Percentiles rank a stretch among this genome's conserved stretches.
Conservation (phyloP, 2,113 vertebrate genomes). For the Plecotus auritus region DNA sequence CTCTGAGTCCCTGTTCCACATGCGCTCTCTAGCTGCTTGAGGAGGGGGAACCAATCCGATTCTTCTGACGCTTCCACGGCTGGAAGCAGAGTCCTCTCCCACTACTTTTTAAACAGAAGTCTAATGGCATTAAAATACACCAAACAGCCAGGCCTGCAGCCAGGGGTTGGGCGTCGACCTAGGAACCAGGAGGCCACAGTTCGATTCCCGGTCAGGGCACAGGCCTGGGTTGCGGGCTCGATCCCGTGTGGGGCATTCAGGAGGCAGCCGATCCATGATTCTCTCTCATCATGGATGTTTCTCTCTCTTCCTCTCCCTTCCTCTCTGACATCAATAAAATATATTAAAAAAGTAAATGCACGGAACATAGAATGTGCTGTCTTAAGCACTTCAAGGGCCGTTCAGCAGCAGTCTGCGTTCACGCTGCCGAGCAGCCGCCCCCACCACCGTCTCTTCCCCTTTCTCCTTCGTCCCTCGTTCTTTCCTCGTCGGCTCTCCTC, state of each 20-base stretch:
- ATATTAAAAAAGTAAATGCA: too few species aligned
- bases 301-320: too few species aligned
- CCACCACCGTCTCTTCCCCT: not conserved
- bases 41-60: not conserved
- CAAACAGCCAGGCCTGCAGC: too few species aligned
- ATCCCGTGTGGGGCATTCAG: too few species aligned
- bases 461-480: too few species aligned
- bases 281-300: too few species aligned
- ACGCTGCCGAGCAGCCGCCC: fast-evolving
- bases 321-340: too few species aligned
- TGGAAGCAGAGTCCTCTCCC: not conserved
- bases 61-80: not conserved
- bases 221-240: too few species aligned
- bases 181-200: too few species aligned
- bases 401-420: fast-evolving
- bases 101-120: not conserved
- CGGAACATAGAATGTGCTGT: not conserved
- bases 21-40: not conserved
- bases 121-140: not conserved
- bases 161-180: too few species aligned
- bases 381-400: fast-evolving
- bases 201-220: too few species aligned
- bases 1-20: fast-evolving
- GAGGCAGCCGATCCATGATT: too few species aligned
- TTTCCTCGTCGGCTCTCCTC: not conserved